These are phyloP conservation scores for Lasioglossum vierecki DNA, from an alignment of 2,888 invertebrate species.

Conservation along the genomic window DNA sequence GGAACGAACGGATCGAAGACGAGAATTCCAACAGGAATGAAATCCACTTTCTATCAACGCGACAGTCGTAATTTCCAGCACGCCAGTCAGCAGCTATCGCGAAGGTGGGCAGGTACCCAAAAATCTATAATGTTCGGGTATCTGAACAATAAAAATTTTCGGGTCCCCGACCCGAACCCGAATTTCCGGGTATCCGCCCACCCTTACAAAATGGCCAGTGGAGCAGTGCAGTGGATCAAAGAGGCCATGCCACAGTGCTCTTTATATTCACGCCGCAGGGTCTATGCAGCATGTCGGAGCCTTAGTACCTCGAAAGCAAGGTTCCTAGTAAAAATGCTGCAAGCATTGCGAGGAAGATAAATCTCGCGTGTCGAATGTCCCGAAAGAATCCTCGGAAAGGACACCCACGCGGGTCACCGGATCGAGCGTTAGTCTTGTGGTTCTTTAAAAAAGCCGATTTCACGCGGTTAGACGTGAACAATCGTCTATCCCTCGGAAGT, in stretches of 20 bases:
- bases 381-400: not conserved
- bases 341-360: not conserved
- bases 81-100: too few relatives aligned
- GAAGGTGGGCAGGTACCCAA: too few relatives aligned
- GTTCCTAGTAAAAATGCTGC: not conserved
- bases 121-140: too few relatives aligned
- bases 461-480: slow-evolving; percentile 13
- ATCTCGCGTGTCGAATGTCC: slow-evolving; percentile 13
- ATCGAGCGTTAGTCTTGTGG: not conserved
- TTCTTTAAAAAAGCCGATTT: slow-evolving; percentile 16
- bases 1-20: not conserved
- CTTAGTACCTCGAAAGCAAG: not conserved
- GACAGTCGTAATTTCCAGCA: too few relatives aligned
- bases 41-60: not conserved
- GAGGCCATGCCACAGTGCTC: not conserved
- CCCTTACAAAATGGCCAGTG: not conserved
- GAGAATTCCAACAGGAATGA: not conserved
- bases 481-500: slow-evolving; percentile 14
- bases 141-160: too few relatives aligned
- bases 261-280: not conserved
- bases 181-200: too few relatives aligned
- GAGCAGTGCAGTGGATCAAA: not conserved
- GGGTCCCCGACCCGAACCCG: too few relatives aligned
- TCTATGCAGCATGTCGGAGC: not conserved
- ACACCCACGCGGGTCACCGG: slow-evolving; percentile 28